These are phyloP conservation scores for Pipra filicauda DNA, from an alignment of 2,113 vertebrate species.

Conservation along the genomic window DNA sequence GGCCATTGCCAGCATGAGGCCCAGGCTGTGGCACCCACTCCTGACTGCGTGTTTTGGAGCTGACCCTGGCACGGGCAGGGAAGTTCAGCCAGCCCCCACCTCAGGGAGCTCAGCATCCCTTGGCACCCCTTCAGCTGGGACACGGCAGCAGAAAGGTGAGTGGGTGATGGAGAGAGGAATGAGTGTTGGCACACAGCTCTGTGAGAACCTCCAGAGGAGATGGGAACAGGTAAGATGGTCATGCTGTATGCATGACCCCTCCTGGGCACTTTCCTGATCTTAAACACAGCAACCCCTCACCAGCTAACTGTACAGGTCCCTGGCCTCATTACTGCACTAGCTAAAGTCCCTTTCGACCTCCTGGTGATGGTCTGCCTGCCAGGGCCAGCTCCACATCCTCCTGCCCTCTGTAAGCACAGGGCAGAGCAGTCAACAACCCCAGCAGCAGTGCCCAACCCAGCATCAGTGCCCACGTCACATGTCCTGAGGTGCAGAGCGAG, in stretches of 20 bases:
- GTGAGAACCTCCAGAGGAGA: background rate
- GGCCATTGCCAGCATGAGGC: fast-evolving
- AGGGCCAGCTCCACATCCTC: background rate
- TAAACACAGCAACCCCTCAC: background rate
- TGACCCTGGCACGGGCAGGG: background rate
- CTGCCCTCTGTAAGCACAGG: background rate
- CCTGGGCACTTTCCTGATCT: background rate
- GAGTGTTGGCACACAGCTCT: background rate
- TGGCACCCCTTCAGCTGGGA: background rate
- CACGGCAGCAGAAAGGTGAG: background rate
- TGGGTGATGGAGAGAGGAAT: background rate
- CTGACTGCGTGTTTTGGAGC: background rate
- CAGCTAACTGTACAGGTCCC: background rate
- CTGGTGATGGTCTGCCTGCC: background rate
- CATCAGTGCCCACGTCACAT: background rate
- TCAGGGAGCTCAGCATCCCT: background rate
- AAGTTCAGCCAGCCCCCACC: background rate
- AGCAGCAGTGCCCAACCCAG: background rate
- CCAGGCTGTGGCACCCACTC: background rate
- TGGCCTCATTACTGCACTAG: background rate
- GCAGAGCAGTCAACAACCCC: background rate
- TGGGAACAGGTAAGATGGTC: background rate
- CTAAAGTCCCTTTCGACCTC: background rate
- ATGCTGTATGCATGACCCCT: background rate
- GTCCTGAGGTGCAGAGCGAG: fast-evolving